phyloP scores from a whole-genome alignment of 1,140 invertebrate genomes.

The Drosophila tsacasi region DNA sequence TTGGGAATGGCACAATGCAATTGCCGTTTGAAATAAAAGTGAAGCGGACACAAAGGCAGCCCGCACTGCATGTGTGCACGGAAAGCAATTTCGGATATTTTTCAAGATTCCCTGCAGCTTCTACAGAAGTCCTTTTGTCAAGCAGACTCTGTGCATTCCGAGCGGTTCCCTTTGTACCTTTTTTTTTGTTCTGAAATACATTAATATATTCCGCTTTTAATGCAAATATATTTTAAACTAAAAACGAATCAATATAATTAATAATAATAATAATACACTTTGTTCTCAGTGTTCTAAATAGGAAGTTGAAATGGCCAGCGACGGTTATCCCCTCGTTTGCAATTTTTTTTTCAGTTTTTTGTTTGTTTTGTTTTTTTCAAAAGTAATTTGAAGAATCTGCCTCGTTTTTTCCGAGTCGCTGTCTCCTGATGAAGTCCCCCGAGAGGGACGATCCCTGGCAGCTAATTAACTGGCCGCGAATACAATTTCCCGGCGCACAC shows the following conservation, averaged over 20 bases:
- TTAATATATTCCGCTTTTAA: background rate
- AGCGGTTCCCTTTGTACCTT: background rate
- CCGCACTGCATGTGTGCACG: slow-evolving; percentile 12
- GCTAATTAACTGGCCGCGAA: slow-evolving; percentile 70
- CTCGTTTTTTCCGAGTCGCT: slow-evolving; percentile 29
- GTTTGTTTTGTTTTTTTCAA: slow-evolving; percentile 45
- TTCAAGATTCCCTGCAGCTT: background rate
- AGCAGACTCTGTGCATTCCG: background rate
- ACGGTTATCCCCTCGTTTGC: slow-evolving; percentile 1
- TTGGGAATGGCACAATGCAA: slow-evolving; percentile 77
- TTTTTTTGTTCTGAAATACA: background rate
- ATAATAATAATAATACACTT: background rate
- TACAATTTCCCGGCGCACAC: slow-evolving; percentile 34
- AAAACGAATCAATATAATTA: background rate
- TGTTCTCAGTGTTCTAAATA: slow-evolving; percentile 4
- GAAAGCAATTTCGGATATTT: slow-evolving; percentile 3
- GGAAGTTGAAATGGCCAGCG: slow-evolving; percentile 6
- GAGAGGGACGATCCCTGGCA: slow-evolving; percentile 48
- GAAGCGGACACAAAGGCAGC: slow-evolving; percentile 61
- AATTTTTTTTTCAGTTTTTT: background rate
- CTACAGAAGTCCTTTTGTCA: background rate
- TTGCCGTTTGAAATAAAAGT: slow-evolving; percentile 67
- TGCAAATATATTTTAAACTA: background rate
- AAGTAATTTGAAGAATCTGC: slow-evolving; percentile 73
- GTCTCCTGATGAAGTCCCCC: slow-evolving; percentile 64